Base-by-base conservation (phyloP, 2,113 vertebrate species). In the Takifugu flavidus region DNA sequence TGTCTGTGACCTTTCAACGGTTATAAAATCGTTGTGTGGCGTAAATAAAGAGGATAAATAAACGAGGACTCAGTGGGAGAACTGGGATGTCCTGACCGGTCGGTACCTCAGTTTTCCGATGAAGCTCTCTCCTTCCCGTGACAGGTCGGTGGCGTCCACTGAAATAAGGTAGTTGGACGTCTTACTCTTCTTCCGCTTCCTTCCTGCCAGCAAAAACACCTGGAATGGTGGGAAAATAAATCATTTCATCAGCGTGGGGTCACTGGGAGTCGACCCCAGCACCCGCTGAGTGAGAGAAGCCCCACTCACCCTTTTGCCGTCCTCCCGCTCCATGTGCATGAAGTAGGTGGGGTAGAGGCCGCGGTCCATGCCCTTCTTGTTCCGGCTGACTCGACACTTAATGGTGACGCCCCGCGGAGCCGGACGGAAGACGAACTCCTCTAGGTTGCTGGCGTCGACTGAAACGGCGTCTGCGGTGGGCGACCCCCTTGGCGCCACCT, bases 151-250 rank as follows among this genome's bases (percentile, higher is more conserved):
- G 68, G 97, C 93, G 31, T 99, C 97, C 43, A 94, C 89, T n/a
- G 96, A 98, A 59, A 99, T 96, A 59, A 99, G 91, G 74, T 98
- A 99, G 89, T 98, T 98, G 53, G 97, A 98, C 0, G 97, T 98
- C 89, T 98, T 99, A 82, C 96, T 98, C 87, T 97, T 98, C 88
- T 98, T 99, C 64, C 97, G 91, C 88, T 99, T 98, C 71, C 96
- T 91, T 6, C 95, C 97, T 0, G 97, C 97, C 78, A 99, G 89
- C 79, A 98, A 88, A 79, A 99, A 99, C 6, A 93, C 78, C 97
- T 99, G 79, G 20, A 77, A 46, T 20, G 25, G 6, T 79, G 10
- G 10, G 60, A 45, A 49, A 8, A 39, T 13, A 46, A 49, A 25
- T 3, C 47, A 25, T 3, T 29, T 5, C 29, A 3, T 5, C 3